Percentiles rank a stretch among this genome's conserved stretches.
Conservation (phyloP, 2,888 invertebrate genomes). For the Xiphydria camelus region DNA sequence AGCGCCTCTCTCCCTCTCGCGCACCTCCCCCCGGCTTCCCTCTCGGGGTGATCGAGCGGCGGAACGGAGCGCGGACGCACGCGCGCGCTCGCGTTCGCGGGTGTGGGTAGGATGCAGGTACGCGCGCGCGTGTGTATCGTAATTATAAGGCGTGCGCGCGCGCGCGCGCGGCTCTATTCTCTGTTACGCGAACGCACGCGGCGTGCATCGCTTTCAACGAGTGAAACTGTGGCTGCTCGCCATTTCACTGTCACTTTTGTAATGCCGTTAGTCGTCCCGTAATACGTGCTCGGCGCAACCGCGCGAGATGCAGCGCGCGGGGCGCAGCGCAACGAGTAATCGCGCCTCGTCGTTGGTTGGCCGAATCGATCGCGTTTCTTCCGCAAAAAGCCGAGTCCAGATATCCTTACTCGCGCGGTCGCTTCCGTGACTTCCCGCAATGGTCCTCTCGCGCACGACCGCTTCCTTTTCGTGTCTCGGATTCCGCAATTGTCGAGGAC, state of each 20-base stretch:
- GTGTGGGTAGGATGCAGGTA: no score
- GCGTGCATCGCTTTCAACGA: conserved; percentile 44
- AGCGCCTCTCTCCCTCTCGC: neutral
- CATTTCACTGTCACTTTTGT: conserved; percentile 54
- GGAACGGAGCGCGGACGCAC: neutral
- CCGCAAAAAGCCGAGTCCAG: conserved; percentile 8
- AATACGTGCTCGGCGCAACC: no score
- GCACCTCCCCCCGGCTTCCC: neutral
- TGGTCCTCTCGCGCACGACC: no score
- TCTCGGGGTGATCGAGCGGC: neutral
- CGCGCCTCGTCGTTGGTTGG: neutral
- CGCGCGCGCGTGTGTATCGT: neutral
- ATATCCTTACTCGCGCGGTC: conserved; percentile 5
- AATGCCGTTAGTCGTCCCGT: conserved; percentile 42
- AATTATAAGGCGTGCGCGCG: neutral
- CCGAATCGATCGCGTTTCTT: conserved; percentile 1
- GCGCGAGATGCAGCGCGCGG: no score
- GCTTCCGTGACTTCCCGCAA: no score
- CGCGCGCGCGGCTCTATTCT: neutral
- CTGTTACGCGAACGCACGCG: conserved; percentile 24
- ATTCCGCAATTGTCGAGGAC: no score
- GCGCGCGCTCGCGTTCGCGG: neutral
- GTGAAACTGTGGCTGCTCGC: conserved; percentile 41
- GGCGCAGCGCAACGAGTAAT: neutral
- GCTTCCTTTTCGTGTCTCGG: no score